Base-by-base conservation (phyloP, 2,888 invertebrate genomes). In the Rhagonycha fulva region DNA sequence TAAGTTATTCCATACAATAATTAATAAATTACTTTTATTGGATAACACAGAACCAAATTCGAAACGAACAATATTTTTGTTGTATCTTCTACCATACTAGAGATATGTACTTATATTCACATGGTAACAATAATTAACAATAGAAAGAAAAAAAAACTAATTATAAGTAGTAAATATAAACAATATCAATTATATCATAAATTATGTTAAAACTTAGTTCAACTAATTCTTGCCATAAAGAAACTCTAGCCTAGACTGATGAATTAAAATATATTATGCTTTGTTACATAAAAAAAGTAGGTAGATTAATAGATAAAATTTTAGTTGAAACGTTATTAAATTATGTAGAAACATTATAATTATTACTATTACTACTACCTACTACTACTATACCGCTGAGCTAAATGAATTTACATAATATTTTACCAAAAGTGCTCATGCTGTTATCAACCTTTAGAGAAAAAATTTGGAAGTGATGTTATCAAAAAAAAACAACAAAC, bases 341-440 rank as follows among this genome's bases (percentile, higher is more conserved):
- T 47, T 78, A 79, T 74, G 81, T 81, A 82, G 82, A 82, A 79
- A 81, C 79, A 79, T 77, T 70, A 81, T 71, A 77, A 78, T 19
- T 14, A 72, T 68, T 70, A 74, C 30, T 47, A 66, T 26, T 66
- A 66, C 63, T 66, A 66, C 63, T 66, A 66, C 63, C 63, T 66
- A 66, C 63, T 66, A 80, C 79, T 77, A 78, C 81, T 47, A 47
- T 47, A 82, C 81, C 81, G 82, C 82, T 79, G 81, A 82, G 81
- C 84, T 86, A 81, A 84, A 83, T 81, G 82, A 84, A 85, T 80
- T 82, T 84, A 84, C 82, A 84, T 85, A 68, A 87, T 87, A 87
- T 91, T 91, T 91, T 87, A 91, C 92, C 91, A 91, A 91, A 92
- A 91, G 91, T 92, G 92, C 92, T 92, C 92, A 91, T 90, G 91